A percentile compares a stretch with the other conserved stretches of the same genome.
Evolutionary conservation across 35 echinoderm and acorn worm genomes (phyloP).

Genomic region (Lytechinus variegatus): DNA sequence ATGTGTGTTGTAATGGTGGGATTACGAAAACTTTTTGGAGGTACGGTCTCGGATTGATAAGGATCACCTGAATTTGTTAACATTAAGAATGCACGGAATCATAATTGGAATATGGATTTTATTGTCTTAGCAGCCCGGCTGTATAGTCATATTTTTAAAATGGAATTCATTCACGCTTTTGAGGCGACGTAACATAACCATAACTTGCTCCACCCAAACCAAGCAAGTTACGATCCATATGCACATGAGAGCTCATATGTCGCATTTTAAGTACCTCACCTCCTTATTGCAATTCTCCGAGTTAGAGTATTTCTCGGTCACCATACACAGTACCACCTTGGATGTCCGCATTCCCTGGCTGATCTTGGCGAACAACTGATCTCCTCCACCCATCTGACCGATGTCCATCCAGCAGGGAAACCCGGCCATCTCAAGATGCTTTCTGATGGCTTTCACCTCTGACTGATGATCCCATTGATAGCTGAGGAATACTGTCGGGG

Average conservation of each 20-base stretch:
- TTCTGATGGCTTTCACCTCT: conserved; percentile 83
- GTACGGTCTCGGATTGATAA: too few relatives aligned
- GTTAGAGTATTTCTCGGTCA: conserved; percentile 88
- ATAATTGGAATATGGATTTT: too few relatives aligned
- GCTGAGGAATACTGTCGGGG: conserved; percentile 87
- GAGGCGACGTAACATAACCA: too few relatives aligned
- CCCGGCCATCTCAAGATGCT: conserved; percentile 93
- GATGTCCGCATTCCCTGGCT: conserved; percentile 91
- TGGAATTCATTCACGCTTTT: too few relatives aligned
- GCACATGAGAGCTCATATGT: neutral
- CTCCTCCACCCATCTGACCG: conserved; percentile 98
- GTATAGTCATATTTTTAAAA: too few relatives aligned
- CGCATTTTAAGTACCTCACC: conserved; percentile 43
- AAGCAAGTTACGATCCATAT: neutral
- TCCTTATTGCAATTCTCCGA: conserved; percentile 98
- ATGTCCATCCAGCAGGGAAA: conserved; percentile 97
- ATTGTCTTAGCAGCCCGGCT: too few relatives aligned
- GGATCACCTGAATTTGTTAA: too few relatives aligned
- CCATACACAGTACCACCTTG: conserved; percentile 93
- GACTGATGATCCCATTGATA: conserved; percentile 96
- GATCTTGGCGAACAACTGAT: conserved; percentile 88
- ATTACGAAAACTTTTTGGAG: too few relatives aligned
- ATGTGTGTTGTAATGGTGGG: too few relatives aligned
- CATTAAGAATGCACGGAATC: too few relatives aligned
- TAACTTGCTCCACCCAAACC: too few relatives aligned